Conservation (phyloP, 2,888 invertebrate species). For the Fissipunctia ypsillon region DNA sequence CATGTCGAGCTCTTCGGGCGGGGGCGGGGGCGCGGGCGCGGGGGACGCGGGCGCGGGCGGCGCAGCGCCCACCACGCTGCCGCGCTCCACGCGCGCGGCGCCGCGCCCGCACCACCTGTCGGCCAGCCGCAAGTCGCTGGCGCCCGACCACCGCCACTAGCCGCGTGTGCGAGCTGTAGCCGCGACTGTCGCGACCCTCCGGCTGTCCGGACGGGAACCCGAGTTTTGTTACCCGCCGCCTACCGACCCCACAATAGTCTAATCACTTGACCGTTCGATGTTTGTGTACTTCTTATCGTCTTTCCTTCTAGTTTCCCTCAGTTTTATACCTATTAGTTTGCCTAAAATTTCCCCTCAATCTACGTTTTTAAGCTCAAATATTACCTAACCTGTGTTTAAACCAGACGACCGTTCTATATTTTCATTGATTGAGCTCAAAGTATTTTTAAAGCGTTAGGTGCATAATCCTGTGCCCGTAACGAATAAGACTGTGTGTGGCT, state of each 20-base stretch:
- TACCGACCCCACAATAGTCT: constrained; percentile 45
- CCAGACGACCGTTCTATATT: constrained; percentile 25
- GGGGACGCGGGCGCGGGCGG: constrained; percentile 85
- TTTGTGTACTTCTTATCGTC: constrained; percentile 29
- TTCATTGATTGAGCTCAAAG: constrained; percentile 62
- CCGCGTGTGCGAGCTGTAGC: constrained; percentile 20
- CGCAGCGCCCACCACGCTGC: constrained; percentile 87
- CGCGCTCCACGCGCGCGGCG: constrained; percentile 88
- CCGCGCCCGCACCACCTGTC: constrained; percentile 87
- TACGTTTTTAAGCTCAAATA: constrained; percentile 47
- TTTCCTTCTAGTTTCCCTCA: constrained; percentile 31
- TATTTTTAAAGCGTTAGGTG: constrained; percentile 66
- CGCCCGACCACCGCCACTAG: constrained; percentile 79
- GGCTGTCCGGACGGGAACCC: constrained; percentile 21
- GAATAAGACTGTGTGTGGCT: constrained; percentile 77
- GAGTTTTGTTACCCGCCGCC: constrained; percentile 41
- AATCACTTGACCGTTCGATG: constrained; percentile 38
- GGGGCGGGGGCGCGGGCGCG: constrained; percentile 69
- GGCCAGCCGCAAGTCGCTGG: constrained; percentile 86
- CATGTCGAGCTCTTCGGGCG: constrained; percentile 91
- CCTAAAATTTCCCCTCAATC: constrained; percentile 30
- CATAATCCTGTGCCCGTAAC: constrained; percentile 67
- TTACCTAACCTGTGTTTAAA: constrained; percentile 32
- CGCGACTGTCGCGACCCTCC: constrained; percentile 28
- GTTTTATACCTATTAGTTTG: constrained; percentile 42